Percentiles rank a stretch among this genome's conserved stretches.
These are phyloP conservation scores for Mechanitis mazaeus DNA, from an alignment of 2,888 invertebrate genomes.

Conservation along the genomic window DNA sequence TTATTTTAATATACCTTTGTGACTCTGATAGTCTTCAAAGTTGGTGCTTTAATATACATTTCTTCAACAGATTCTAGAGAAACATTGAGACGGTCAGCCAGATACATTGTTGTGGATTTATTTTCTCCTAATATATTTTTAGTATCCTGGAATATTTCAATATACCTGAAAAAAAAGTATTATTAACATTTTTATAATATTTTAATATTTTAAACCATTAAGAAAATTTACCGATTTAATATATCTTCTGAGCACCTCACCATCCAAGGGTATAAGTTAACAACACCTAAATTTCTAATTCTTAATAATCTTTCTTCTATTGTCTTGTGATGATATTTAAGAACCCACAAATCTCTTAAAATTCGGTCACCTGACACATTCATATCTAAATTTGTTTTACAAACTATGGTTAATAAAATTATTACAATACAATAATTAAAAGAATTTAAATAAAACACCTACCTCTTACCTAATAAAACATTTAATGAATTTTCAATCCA, in stretches of 20 bases:
- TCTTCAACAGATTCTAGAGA: constrained; percentile 60
- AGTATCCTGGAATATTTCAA: constrained; percentile 56
- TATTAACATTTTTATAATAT: neutral
- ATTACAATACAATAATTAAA: too few relatives aligned
- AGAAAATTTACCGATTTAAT: constrained; percentile 66
- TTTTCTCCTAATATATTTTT: constrained; percentile 70
- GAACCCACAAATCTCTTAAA: constrained; percentile 79
- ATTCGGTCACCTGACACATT: constrained; percentile 74
- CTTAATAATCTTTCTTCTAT: constrained; percentile 70
- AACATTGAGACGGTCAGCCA: constrained; percentile 72
- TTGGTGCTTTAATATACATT: constrained; percentile 72
- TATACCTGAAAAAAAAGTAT: constrained; percentile 45
- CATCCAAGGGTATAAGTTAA: constrained; percentile 80
- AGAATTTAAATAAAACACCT: neutral
- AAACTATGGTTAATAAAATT: neutral
- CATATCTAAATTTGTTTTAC: constrained; percentile 50
- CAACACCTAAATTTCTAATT: constrained; percentile 67
- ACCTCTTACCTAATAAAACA: constrained; percentile 62
- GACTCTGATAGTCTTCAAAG: constrained; percentile 71
- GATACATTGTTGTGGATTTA: constrained; percentile 68
- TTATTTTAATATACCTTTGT: constrained; percentile 61
- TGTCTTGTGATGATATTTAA: constrained; percentile 75
- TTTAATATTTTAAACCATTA: neutral
- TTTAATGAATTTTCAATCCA: constrained; percentile 73
- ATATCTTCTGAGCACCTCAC: constrained; percentile 77